Conservation (phyloP, 2,113 vertebrate genomes). For the Naja naja region DNA sequence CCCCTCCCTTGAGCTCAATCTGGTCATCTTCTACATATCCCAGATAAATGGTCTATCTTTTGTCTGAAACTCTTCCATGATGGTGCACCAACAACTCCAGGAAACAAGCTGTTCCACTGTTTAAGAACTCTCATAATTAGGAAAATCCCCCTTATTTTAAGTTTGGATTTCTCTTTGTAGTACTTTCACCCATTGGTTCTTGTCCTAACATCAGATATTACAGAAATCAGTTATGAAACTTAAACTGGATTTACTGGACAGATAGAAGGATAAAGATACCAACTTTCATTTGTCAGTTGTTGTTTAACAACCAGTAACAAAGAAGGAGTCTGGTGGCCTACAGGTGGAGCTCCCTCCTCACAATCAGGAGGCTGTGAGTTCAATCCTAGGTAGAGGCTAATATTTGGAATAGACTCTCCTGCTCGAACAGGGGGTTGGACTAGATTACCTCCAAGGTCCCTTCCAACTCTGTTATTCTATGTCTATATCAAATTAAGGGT, state of each 20-base stretch:
- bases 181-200: neutral
- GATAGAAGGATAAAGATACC: neutral
- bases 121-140: neutral
- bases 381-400: too few relatives aligned
- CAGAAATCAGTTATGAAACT: neutral
- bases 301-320: neutral
- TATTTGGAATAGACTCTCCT: too few relatives aligned
- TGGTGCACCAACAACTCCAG: neutral
- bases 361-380: too few relatives aligned
- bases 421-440: too few relatives aligned
- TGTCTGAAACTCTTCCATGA: neutral
- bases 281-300: neutral
- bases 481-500: neutral
- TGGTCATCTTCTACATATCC: too few relatives aligned
- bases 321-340: neutral
- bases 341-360: too few relatives aligned
- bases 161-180: neutral
- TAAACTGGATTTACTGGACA: neutral
- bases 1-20: too few relatives aligned
- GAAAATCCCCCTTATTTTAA: neutral
- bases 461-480: too few relatives aligned
- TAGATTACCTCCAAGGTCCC: too few relatives aligned
- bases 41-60: neutral
- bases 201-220: neutral
- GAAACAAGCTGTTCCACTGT: neutral